Base-by-base conservation (phyloP, 2,797 vertebrate species). In the Coluber constrictor region DNA sequence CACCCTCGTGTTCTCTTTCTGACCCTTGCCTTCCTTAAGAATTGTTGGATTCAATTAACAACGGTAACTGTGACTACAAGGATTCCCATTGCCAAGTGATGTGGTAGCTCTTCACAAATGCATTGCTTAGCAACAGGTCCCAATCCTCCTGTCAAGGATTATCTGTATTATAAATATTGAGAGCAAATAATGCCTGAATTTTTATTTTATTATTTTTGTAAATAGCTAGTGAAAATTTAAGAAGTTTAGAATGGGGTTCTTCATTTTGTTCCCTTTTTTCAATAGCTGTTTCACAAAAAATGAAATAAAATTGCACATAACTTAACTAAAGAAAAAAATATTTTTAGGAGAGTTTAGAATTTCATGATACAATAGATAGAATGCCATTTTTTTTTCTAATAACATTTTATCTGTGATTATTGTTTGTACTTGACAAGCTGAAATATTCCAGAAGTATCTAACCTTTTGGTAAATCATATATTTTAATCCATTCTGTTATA, bases 391-490 rank as follows among this genome's bases (percentile, higher is more conserved):
- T 70, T 70, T n/a, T n/a, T 11, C 63, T 32, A 70, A 70, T 32
- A 63, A 29, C 10, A 32, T 70, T 74, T 74, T 74, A 37, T 74
- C 70, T 37, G 7, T 8, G 70, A 18, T 74, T 37, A 37, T 74
- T 74, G n/a, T 9, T 74, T 74, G 16, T 37, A 74, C 10, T 74
- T 74, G 70, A 37, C 95, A 93, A 25, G 87, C 95, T 70, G 93
- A 92, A 88, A 66, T 94, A 94, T 92, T 94, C 92, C 95, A n/a
- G 90, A 94, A 86, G 61, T 96, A 95, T 92, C 94, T 95, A 95
- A 93, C 91, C 91, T 96, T 92, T 95, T 88, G 79, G 91, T 91
- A 92, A 61, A 86, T 95, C 92, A 94, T 4, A 92, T 97, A 57
- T 92, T 94, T 92, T 90, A 96, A 43, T 63, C 59, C 88, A 16